Evolutionary conservation across 2,888 invertebrate species (phyloP).

Genomic region (Torymus aiolomorphi): DNA sequence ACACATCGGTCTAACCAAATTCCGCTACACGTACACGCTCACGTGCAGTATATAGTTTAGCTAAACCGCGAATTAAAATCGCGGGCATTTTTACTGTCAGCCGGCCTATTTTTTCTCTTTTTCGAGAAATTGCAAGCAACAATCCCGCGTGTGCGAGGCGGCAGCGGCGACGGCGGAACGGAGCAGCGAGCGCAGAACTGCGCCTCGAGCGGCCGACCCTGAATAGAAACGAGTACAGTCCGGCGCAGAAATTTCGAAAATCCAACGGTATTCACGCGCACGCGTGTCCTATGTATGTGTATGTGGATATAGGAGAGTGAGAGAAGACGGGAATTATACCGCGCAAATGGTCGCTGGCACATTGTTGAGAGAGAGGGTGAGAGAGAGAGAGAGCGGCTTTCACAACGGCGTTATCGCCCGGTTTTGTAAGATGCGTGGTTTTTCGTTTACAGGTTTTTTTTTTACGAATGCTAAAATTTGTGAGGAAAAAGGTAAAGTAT

Average conservation of each 20-base stretch:
- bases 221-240: conserved; percentile 59
- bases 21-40: no score
- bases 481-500: no score
- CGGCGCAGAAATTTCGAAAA: conserved; percentile 55
- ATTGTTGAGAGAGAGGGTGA: conserved; percentile 7
- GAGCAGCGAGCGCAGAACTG: not conserved
- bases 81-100: no score
- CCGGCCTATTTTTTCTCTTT: not conserved
- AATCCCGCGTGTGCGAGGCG: conserved; percentile 18
- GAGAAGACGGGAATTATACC: conserved; percentile 30
- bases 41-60: no score
- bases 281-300: conserved; percentile 28
- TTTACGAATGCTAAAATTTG: no score
- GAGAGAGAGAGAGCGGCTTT: not conserved
- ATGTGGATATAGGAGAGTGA: no score
- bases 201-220: conserved; percentile 54
- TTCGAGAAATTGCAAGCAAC: conserved; percentile 49
- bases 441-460: no score
- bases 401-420: not conserved
- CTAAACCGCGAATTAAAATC: no score
- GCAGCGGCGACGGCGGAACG: no score
- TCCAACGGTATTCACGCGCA: conserved; percentile 51
- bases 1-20: conserved; percentile 10
- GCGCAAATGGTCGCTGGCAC: conserved; percentile 39
- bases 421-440: not conserved